These are phyloP conservation scores for Elymnias hypermnestra DNA, from an alignment of 1,140 invertebrate genomes.

Conservation along the genomic window DNA sequence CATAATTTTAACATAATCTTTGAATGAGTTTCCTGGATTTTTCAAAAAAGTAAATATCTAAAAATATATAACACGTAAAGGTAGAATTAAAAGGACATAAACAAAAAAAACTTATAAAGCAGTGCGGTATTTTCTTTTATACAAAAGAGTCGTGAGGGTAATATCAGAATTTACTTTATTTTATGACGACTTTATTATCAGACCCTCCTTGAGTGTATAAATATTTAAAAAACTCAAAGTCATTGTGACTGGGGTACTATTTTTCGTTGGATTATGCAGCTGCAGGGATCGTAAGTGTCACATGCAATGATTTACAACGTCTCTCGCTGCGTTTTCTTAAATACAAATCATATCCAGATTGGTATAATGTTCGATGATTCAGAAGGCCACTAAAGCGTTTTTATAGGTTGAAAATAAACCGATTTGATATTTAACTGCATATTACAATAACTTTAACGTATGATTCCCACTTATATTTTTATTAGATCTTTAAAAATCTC, in stretches of 20 bases:
- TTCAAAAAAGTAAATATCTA: no score
- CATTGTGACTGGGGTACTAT: constrained; percentile 34
- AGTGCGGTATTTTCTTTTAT: neutral
- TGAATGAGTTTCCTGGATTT: no score
- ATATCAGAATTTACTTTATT: constrained; percentile 6
- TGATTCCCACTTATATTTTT: constrained; percentile 48
- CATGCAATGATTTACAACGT: constrained; percentile 53
- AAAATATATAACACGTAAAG: no score
- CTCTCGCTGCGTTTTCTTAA: constrained; percentile 54
- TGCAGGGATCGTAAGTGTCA: constrained; percentile 57
- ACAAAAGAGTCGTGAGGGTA: neutral
- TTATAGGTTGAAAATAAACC: constrained; percentile 57
- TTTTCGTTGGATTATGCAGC: constrained; percentile 50
- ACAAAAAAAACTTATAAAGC: neutral
- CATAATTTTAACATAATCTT: no score
- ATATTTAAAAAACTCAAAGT: constrained; percentile 39
- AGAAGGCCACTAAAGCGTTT: constrained; percentile 45
- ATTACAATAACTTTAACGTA: constrained; percentile 63
- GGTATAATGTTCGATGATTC: constrained; percentile 42
- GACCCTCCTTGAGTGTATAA: constrained; percentile 30
- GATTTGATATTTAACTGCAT: constrained; percentile 67
- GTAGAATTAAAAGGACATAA: no score
- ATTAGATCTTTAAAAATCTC: constrained; percentile 23
- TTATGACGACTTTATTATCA: constrained; percentile 17
- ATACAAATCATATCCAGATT: constrained; percentile 54